A percentile compares a stretch with the other conserved stretches of the same genome.
Evolutionary conservation across 1,140 invertebrate species (phyloP).

Genomic region (Zaprionus lachaisei): DNA sequence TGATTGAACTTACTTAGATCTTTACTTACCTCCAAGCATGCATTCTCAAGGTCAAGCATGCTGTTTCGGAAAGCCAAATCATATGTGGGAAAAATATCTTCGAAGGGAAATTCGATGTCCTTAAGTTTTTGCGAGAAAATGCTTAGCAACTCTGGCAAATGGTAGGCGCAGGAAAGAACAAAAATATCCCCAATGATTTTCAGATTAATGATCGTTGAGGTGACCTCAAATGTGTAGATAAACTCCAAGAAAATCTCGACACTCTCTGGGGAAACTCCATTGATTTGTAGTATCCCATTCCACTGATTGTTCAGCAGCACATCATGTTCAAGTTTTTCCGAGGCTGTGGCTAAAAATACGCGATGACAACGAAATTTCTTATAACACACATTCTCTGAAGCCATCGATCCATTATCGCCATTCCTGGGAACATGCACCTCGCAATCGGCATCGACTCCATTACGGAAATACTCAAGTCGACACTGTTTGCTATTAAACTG

Average conservation of each 20-base stretch:
- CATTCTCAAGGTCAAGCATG: conserved; percentile 45
- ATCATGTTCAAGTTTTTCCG: conserved; percentile 59
- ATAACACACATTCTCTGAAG: conserved; percentile 42
- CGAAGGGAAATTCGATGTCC: conserved; percentile 38
- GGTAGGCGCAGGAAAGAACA: conserved; percentile 48
- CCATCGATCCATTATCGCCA: background rate
- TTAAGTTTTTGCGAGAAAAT: conserved; percentile 29
- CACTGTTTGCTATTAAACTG: conserved; percentile 24
- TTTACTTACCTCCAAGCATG: conserved; percentile 40
- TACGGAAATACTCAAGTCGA: conserved; percentile 50
- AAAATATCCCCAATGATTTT: conserved; percentile 45
- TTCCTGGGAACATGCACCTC: conserved; percentile 48
- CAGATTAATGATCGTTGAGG: conserved; percentile 9
- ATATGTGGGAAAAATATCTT: conserved; percentile 48
- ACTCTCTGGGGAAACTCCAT: conserved; percentile 59
- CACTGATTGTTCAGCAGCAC: conserved; percentile 52
- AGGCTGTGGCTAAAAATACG: conserved; percentile 57
- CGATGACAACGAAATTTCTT: conserved; percentile 60
- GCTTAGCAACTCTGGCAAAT: conserved; percentile 54
- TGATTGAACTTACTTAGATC: background rate
- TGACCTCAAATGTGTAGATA: conserved; percentile 60
- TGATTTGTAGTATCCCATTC: conserved; percentile 60
- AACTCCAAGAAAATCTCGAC: conserved; percentile 62
- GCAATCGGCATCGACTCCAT: conserved; percentile 50
- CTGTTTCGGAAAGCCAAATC: conserved; percentile 60